A percentile compares a stretch with the other conserved stretches of the same genome.
Evolutionary conservation across 2,113 vertebrate species (phyloP).

Genomic region (Cyanocitta stelleri): DNA sequence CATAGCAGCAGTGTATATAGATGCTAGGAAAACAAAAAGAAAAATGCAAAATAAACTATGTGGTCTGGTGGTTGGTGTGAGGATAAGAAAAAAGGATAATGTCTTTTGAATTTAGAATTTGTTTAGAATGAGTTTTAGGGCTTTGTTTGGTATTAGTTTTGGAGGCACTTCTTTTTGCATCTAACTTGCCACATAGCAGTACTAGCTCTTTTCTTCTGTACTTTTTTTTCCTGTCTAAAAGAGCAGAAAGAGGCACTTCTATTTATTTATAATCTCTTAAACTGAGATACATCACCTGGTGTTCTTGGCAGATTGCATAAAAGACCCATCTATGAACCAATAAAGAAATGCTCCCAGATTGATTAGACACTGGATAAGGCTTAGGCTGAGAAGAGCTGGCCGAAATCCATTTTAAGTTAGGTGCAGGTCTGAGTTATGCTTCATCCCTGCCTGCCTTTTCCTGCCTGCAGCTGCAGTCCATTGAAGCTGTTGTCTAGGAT

Average conservation of each 20-base stretch:
- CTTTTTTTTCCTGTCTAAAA: neutral
- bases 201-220: neutral
- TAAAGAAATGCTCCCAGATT: neutral
- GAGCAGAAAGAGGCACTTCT: neutral
- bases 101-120: neutral
- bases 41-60: neutral
- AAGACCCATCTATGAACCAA: neutral
- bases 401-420: neutral
- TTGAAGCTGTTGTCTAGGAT: constrained; percentile 35
- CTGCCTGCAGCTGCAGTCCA: neutral
- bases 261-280: constrained; percentile 9
- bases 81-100: neutral
- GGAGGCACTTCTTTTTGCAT: neutral
- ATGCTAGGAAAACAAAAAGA: neutral
- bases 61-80: neutral
- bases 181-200: neutral
- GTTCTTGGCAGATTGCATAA: neutral
- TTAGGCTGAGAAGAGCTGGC: neutral
- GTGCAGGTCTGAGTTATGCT: neutral
- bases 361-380: neutral
- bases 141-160: neutral
- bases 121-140: neutral
- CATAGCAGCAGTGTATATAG: neutral
- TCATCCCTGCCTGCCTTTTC: neutral
- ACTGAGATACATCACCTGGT: neutral